A percentile compares a stretch with the other conserved stretches of the same genome.
These are phyloP conservation scores for Camponotus vicinus DNA, from an alignment of 1,140 invertebrate species.

Conservation along the genomic window DNA sequence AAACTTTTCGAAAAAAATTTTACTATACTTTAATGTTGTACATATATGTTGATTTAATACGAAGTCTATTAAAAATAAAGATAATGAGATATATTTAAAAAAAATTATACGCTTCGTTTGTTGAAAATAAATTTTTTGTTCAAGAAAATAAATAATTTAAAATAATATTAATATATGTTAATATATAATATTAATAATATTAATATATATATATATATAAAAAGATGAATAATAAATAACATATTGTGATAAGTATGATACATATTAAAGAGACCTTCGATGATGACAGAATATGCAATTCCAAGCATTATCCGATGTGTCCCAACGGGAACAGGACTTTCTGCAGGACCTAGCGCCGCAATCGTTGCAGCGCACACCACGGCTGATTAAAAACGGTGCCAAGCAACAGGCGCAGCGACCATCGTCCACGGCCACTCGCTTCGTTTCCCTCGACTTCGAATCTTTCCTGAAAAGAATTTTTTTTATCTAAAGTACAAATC, in stretches of 20 bases:
- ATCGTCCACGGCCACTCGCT: conserved; percentile 71
- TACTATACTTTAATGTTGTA: neutral
- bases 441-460: conserved; percentile 57
- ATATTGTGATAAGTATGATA: neutral
- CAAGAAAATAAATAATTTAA: no score
- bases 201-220: neutral
- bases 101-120: neutral
- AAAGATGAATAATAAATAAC: conserved; percentile 4
- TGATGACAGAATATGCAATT: conserved; percentile 83
- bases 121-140: neutral
- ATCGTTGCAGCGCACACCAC: conserved; percentile 79
- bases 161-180: no score
- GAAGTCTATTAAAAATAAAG: neutral
- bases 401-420: conserved; percentile 82
- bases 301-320: conserved; percentile 76
- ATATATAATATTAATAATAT: no score
- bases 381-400: conserved; percentile 78
- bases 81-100: neutral
- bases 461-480: conserved; percentile 73
- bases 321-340: conserved; percentile 79
- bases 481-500: neutral
- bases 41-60: neutral
- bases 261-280: conserved; percentile 75
- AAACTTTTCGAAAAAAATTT: neutral
- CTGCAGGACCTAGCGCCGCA: conserved; percentile 79